phyloP scores from a whole-genome alignment of 2,888 invertebrate genomes.

The Stegana nigrithorax region DNA sequence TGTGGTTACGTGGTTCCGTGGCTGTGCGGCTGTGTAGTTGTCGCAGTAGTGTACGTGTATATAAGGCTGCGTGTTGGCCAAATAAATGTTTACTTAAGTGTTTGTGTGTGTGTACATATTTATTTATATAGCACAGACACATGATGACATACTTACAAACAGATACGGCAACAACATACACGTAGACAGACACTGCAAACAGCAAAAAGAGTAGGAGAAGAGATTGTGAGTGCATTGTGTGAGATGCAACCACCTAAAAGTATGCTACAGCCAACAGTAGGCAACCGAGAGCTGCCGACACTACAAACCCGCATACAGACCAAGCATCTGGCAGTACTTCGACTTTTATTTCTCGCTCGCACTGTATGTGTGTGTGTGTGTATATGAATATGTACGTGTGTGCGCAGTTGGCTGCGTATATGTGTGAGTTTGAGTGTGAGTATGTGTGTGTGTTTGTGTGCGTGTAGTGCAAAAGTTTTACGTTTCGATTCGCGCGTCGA shows the following conservation, averaged over 20 bases:
- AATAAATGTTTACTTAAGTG: slow-evolving; percentile 39
- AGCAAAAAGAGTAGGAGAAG: too few species aligned
- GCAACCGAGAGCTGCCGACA: slow-evolving; percentile 33
- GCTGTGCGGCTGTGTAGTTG: slow-evolving; percentile 11
- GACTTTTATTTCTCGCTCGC: background rate
- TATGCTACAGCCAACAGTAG: slow-evolving; percentile 40
- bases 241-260: slow-evolving; percentile 54
- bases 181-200: slow-evolving; percentile 45
- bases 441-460: slow-evolving; percentile 26
- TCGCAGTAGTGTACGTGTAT: slow-evolving; percentile 35
- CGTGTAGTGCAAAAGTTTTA: slow-evolving; percentile 36
- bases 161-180: slow-evolving; percentile 29
- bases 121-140: slow-evolving; percentile 8
- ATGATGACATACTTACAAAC: too few species aligned
- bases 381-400: background rate
- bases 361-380: slow-evolving; percentile 41
- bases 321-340: background rate
- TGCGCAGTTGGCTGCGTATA: slow-evolving; percentile 15
- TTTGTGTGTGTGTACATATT: slow-evolving; percentile 18
- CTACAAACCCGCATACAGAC: slow-evolving; percentile 1
- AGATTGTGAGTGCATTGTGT: background rate
- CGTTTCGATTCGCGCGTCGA: slow-evolving; percentile 61
- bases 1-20: too few species aligned
- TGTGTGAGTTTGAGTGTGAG: slow-evolving; percentile 26
- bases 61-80: slow-evolving; percentile 38